Evolutionary conservation across 30 jellyfish, hydroid and myxozoan genomes (phyloP), one percentile per base, ranked within the genome.

Genomic region (Rhopilema esculentum): DNA sequence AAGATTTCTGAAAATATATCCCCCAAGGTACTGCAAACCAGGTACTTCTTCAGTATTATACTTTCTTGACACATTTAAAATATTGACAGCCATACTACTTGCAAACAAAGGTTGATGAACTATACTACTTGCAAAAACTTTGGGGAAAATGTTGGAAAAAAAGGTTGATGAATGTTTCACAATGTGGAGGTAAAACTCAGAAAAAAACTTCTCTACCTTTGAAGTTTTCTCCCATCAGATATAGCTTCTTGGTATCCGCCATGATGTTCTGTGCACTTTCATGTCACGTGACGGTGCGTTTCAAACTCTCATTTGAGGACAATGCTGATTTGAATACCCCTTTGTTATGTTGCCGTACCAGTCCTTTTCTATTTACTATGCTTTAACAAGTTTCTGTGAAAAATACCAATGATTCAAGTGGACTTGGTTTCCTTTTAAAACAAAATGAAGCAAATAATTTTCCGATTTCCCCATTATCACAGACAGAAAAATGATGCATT

Each of bases 11-110:
- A 72, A 72, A 23, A 72, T 62, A 72, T 72, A 72, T 18, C 84
- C 84, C 4, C 84, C 84, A 48, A 72, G 84, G 84, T 72, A 72
- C 49, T 72, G 84, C 33, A 72, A 72, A 31, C 84, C 69, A 24
- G 69, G 69, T 27, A 73, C 30, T 64, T 73, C 26, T 33, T 26
- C 69, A 31, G 23, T 63, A 27, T 31, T 49, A 1, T 20, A 63
- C 26, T 20, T 64, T 73, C 69, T 20, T 18, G 31, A 18, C 69
- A 20, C 23, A 33, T 20, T 25, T 69, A 33, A 19, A 73, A 33
- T 49, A 25, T 20, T 25, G 57, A 25, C 31, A 25, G 74, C 74
- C 27, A 64, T 21, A 64, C 30, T 64, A 20, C 27, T 25, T 64
- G 74, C 6, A 64, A 64, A 64, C 74, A 64, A 25, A 64, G 31